These are phyloP conservation scores for Ceyx melanurus DNA, from an alignment of 2,113 vertebrate species.

Conservation along the genomic window DNA sequence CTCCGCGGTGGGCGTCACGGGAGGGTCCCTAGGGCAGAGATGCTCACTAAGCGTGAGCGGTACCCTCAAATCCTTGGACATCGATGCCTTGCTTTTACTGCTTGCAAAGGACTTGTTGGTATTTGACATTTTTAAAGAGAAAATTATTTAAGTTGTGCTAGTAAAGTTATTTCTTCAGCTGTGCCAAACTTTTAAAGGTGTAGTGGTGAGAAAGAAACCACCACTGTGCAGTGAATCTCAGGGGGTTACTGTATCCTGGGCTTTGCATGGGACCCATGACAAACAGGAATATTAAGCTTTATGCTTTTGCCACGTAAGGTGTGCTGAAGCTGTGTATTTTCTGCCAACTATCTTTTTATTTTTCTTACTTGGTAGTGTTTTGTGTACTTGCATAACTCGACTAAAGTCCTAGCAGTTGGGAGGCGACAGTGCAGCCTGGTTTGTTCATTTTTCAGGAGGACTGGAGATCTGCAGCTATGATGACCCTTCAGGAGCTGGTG, in stretches of 20 bases:
- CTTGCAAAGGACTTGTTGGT: no score
- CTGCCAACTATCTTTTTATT: accelerated
- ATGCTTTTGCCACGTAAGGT: accelerated
- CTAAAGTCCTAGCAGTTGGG: neutral
- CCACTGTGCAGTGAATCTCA: neutral
- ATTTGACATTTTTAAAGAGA: accelerated
- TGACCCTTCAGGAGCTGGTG: conserved; percentile 83
- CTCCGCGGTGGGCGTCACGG: accelerated
- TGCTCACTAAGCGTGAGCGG: accelerated
- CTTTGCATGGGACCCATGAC: no score
- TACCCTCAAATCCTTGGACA: accelerated
- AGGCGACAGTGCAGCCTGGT: accelerated
- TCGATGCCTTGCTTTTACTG: accelerated
- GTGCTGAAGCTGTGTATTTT: neutral
- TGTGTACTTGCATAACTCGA: accelerated
- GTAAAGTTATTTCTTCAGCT: neutral
- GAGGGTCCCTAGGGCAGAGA: neutral
- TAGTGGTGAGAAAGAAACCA: accelerated
- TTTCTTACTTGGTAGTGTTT: neutral
- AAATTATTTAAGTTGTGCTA: neutral
- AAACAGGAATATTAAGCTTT: neutral
- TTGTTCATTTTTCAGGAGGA: neutral
- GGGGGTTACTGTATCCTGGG: neutral
- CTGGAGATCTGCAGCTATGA: neutral
- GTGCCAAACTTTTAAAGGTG: neutral